phyloP scores from a whole-genome alignment of 2,888 invertebrate genomes.

The Ametastegia equiseti region DNA sequence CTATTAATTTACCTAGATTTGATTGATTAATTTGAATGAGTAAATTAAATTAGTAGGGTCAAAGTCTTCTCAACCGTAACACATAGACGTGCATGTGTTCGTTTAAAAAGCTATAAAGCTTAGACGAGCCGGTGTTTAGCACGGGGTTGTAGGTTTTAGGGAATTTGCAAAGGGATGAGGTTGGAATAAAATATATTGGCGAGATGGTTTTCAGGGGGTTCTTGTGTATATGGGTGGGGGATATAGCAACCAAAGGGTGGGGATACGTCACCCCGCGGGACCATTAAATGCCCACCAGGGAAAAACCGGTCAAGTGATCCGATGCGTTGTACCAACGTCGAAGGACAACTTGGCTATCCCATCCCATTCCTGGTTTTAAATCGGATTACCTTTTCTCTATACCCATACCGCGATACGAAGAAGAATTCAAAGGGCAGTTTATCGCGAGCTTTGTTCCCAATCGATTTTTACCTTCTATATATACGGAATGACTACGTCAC shows the following conservation, averaged over 20 bases:
- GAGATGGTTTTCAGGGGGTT: not conserved
- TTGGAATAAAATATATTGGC: slow-evolving; percentile 40
- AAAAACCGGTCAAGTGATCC: slow-evolving; percentile 66
- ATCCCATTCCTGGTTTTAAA: not conserved
- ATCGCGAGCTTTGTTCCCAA: not conserved
- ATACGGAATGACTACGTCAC: not conserved
- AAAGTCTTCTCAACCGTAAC: not conserved
- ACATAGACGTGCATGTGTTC: not conserved
- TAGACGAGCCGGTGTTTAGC: not conserved
- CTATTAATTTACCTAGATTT: not conserved
- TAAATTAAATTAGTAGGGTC: not conserved
- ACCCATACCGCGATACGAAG: too few relatives aligned
- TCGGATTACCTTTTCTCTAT: slow-evolving; percentile 39
- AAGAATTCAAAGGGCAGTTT: slow-evolving; percentile 31
- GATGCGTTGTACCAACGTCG: not conserved
- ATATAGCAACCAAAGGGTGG: slow-evolving; percentile 3
- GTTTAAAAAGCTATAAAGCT: slow-evolving; percentile 29
- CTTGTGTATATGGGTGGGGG: not conserved
- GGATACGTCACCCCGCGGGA: slow-evolving; percentile 58
- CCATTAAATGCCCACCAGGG: slow-evolving; percentile 64
- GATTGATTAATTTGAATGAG: not conserved
- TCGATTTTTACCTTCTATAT: not conserved
- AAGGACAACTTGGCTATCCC: slow-evolving; percentile 31
- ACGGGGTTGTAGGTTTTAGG: not conserved
- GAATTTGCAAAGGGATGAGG: not conserved